These are phyloP conservation scores for Thaumatotibia leucotreta DNA, from an alignment of 1,140 invertebrate species.

Conservation along the genomic window DNA sequence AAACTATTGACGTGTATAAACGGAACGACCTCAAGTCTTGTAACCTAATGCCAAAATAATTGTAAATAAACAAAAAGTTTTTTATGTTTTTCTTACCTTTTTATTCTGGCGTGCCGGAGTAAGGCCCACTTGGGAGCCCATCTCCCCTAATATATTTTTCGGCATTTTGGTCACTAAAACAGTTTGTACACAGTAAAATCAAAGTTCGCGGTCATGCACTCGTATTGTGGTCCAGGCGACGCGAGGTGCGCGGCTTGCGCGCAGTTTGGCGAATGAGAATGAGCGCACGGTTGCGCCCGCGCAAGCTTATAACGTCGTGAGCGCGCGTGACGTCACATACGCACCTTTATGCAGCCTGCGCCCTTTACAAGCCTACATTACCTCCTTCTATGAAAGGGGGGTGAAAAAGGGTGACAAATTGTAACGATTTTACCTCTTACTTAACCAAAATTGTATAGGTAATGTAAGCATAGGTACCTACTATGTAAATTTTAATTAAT, in stretches of 20 bases:
- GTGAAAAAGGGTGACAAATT: too few species aligned
- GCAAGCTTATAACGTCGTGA: slow-evolving; percentile 23
- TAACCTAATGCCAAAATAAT: background rate
- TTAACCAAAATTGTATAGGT: too few species aligned
- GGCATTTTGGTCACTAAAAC: slow-evolving; percentile 51
- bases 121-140: slow-evolving; percentile 69
- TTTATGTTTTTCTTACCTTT: slow-evolving; percentile 43
- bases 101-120: slow-evolving; percentile 57
- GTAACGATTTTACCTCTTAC: too few species aligned
- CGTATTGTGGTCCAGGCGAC: slow-evolving; percentile 23
- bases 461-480: too few species aligned
- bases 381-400: background rate
- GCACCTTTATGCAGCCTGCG: slow-evolving; percentile 21
- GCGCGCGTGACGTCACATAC: slow-evolving; percentile 30
- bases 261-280: slow-evolving; percentile 26
- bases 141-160: slow-evolving; percentile 65
- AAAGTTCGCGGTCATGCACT: slow-evolving; percentile 25
- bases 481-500: too few species aligned
- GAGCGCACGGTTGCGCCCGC: slow-evolving; percentile 25
- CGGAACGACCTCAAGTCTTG: too few species aligned
- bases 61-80: background rate
- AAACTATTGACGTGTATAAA: too few species aligned
- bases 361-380: background rate
- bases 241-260: slow-evolving; percentile 44
- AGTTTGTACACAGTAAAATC: slow-evolving; percentile 18